Evolutionary conservation across 2,888 invertebrate genomes (phyloP), one percentile per base, ranked within the genome.

Genomic region (Pseudococcus jackbeardsleyi): DNA sequence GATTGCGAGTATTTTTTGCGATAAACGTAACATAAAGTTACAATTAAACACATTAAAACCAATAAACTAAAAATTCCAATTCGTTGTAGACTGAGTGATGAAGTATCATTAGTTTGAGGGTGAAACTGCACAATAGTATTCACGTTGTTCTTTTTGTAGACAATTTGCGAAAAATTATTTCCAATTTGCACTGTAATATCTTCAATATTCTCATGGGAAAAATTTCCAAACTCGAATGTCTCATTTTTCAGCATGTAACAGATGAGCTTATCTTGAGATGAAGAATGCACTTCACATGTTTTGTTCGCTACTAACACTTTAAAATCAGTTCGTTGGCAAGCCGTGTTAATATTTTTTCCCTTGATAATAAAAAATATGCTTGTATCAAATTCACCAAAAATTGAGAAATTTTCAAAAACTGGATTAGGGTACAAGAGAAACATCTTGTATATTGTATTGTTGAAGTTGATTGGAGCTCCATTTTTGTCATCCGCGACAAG

Each of bases 1-100:
- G 26, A 98, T 89, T 98, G 94, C 92, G 97, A 97, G 91, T 92
- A 98, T 98, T 92, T 98, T 98, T 92, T 97, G 97, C 92, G 46
- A 46, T 46, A 46, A 46, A 46, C 12, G 5, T 11, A 46, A 46
- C 46, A 46, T 11, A 46, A 46, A 1, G 46, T 7, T 46, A 12
- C 8, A 3, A 46, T 46, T 46, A 33, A 33, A 3, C 26, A 2
- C 26, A 46, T 46, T 1, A 46, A 46, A 46, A 17, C 54, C 11
- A 46, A 0, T 46, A 46, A 8, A 46, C 46, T 46, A 12, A 46
- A 12, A 12, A 8, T 12, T 11, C 3, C 26, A 33, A 33, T 33
- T 3, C 3, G 26, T 33, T 2, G 26, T 33, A 33, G 3, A 33
- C 3, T 2, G 26, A 33, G 3, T 33, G 26, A 33, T 33, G 26